Conservation (phyloP, 1,140 invertebrate genomes). For the Drosophila busckii region DNA sequence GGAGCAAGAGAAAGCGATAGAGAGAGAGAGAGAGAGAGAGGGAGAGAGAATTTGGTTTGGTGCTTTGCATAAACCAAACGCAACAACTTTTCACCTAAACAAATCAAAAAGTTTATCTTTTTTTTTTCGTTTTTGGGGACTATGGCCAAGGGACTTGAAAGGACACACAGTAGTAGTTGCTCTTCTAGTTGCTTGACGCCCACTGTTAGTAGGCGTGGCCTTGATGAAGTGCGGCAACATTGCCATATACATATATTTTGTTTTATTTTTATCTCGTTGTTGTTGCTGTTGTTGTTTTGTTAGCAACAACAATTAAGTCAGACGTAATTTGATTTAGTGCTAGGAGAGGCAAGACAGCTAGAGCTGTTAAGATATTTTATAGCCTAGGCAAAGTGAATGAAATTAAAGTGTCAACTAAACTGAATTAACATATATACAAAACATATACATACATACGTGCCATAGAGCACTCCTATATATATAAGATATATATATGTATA, state of each 20-base stretch:
- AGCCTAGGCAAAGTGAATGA: no score
- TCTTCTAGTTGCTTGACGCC: conserved; percentile 11
- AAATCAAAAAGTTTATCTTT: conserved; percentile 47
- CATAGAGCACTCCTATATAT: no score
- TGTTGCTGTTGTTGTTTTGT: no score
- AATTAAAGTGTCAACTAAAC: no score
- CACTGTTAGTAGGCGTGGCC: conserved; percentile 12
- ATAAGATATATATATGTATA: no score
- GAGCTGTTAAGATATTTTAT: no score
- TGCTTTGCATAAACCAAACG: conserved; percentile 51
- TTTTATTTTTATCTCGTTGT: no score
- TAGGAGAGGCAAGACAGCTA: no score
- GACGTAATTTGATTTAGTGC: conserved; percentile 26
- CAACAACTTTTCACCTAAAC: conserved; percentile 47
- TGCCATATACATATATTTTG: conserved; percentile 19
- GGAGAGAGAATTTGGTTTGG: conserved; percentile 6
- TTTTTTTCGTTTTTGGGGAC: conserved; percentile 12
- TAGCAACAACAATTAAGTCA: conserved; percentile 30
- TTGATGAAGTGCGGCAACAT: conserved; percentile 39
- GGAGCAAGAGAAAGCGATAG: not conserved
- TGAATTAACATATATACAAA: no score
- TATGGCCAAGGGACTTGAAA: conserved; percentile 32
- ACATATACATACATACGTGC: no score
- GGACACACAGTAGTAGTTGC: conserved; percentile 19
- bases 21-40: not conserved